These are phyloP conservation scores for Flexamia atlantica DNA, from an alignment of 2,888 invertebrate species.

Conservation along the genomic window DNA sequence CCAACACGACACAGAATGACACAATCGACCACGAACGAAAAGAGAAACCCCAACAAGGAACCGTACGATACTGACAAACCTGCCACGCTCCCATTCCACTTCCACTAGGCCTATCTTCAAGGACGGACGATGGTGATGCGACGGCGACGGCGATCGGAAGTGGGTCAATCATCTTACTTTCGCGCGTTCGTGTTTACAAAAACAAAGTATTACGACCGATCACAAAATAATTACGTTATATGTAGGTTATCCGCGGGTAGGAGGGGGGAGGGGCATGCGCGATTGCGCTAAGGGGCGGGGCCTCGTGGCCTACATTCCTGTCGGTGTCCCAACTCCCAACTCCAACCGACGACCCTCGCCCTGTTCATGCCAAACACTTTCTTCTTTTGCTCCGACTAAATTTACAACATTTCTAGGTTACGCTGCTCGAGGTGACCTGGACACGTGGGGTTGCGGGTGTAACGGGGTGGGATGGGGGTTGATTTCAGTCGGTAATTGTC, in stretches of 20 bases:
- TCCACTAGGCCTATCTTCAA: too few relatives aligned
- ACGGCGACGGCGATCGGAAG: neutral
- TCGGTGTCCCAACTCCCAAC: conserved; percentile 23
- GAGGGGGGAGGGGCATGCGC: conserved; percentile 22
- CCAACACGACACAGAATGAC: too few relatives aligned
- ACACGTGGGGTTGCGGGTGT: too few relatives aligned
- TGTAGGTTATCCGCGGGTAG: conserved; percentile 26
- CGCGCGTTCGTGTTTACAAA: conserved; percentile 38
- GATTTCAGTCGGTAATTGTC: too few relatives aligned
- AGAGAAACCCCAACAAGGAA: too few relatives aligned
- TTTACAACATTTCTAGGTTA: conserved; percentile 31
- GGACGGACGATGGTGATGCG: neutral
- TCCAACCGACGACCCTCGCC: conserved; percentile 3
- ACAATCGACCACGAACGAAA: too few relatives aligned
- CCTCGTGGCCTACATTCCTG: conserved; percentile 44
- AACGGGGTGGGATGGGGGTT: too few relatives aligned
- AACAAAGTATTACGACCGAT: conserved; percentile 36
- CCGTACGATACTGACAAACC: too few relatives aligned
- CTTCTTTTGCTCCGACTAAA: conserved; percentile 31
- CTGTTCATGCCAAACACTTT: too few relatives aligned
- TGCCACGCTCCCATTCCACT: too few relatives aligned
- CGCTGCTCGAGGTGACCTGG: neutral
- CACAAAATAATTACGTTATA: neutral
- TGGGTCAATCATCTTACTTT: conserved; percentile 34
- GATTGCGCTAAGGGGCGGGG: conserved; percentile 25